Base-by-base conservation (phyloP, 2,888 invertebrate species). In the Desoria tigrina region DNA sequence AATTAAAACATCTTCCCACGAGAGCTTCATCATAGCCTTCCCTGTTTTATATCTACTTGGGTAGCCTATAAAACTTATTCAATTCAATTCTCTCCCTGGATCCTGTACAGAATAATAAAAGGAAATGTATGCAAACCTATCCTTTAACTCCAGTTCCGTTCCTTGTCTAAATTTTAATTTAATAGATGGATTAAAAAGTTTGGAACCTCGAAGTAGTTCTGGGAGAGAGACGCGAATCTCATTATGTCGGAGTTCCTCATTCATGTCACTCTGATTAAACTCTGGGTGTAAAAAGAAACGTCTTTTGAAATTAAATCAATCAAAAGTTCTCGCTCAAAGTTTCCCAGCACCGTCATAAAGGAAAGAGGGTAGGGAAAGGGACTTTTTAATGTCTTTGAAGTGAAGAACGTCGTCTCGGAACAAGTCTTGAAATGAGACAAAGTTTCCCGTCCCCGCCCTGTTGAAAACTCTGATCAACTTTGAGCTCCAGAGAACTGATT, bases 261-360 rank as follows among this genome's bases (percentile, higher is more conserved):
- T 32, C 32, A 32, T 32, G 32, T 32, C 32, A 32, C 32, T 32
- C 32, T 45, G 45, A 45, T 45, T 45, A 45, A 45, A 45, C 16
- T 21, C 21, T 21, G 21, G 16, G 6, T 45, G n/a, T 6, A 16
- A 45, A 45, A 45, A n/a, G 21, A 21, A 45, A 21, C 45, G 21
- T 45, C 45, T 21, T 45, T 18, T 37, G 37, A 39, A 39, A 56
- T 56, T 56, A 21, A 56, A 39, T 37, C 56, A 56, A 39, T 56
- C 42, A 42, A 39, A 28, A 26, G 54, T 28, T 28, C 18, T 11
- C 16, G 28, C 9, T 39, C 39, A 37, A 56, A 56, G 39, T 56
- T 56, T 56, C 23, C 23, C 6, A 16, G 4, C 32, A 23, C 16
- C 18, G 16, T 37, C 56, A 56, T 56, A 42, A 56, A 56, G 42